Evolutionary conservation across 2,797 vertebrate genomes (phyloP), one percentile per base, ranked within the genome.

Genomic region (Anniella stebbinsi): DNA sequence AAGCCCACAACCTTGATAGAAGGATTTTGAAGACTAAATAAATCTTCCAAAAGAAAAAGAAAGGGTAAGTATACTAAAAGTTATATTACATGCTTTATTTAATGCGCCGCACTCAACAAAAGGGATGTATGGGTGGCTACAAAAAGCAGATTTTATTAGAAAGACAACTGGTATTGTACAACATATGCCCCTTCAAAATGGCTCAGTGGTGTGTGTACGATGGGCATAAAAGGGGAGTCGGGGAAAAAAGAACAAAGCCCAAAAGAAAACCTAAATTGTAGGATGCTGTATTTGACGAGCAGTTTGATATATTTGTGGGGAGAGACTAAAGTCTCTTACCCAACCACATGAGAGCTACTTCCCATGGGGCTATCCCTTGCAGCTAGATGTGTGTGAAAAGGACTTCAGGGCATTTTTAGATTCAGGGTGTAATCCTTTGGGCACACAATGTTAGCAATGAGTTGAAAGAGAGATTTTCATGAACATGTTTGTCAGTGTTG

Each of bases 21-120:
- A 93, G 73, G 60, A 92, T 93, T 95, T 57, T 93, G 82, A 90
- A 94, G 86, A 93, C 76, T 92, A 84, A 95, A 94, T 92, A 93
- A 94, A 93, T 87, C 2, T 2, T 91, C 80, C 92, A 87, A 92
- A 94, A 91, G 90, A 89, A 94, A 96, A 90, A 92, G 15, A 93
- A 92, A 94, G 66, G 86, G 57, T 80, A 92, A 93, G 86, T 76
- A n/a, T 76, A 93, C 81, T 67, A 86, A 87, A 95, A 95, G 63
- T 90, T 92, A 78, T 89, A 91, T 93, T 87, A 83, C 12, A 33
- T 73, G 89, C 63, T 89, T 92, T 86, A 91, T 92, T 94, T 94
- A 93, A 91, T 83, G 76, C 87, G 84, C 63, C 72, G 57, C 70
- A 84, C 78, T 88, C 87, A 94, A 93, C 41, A 92, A 91, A 91